Evolutionary conservation across 2,797 vertebrate species (phyloP).

Genomic region (Luscinia luscinia): DNA sequence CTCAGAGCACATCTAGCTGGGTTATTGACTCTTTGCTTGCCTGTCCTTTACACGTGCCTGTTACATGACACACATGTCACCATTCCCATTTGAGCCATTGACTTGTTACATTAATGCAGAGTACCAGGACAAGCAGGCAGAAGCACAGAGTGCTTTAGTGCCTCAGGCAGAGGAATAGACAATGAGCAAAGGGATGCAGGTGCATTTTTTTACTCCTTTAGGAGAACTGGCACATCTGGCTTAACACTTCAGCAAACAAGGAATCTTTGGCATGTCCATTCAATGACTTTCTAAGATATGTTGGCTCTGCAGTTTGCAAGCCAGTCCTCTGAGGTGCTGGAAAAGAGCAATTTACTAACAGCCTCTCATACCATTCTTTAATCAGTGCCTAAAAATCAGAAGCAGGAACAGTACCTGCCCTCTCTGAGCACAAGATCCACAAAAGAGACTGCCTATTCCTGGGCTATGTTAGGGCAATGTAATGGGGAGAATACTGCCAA

Average conservation of each 20-base stretch:
- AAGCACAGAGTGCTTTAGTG: neutral
- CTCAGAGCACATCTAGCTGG: neutral
- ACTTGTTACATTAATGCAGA: neutral
- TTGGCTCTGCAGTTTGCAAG: neutral
- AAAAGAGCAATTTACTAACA: neutral
- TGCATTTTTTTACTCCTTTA: neutral
- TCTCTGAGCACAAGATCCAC: neutral
- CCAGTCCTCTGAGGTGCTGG: neutral
- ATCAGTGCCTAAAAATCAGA: neutral
- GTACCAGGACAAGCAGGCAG: neutral
- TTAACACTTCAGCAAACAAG: neutral
- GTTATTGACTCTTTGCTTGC: conserved; percentile 17
- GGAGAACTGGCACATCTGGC: neutral
- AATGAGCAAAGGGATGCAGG: neutral
- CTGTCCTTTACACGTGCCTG: neutral
- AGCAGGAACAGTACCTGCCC: neutral
- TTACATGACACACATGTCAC: neutral
- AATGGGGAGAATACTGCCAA: neutral
- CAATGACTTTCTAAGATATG: neutral
- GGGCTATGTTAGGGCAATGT: neutral
- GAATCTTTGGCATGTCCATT: neutral
- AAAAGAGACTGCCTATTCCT: neutral
- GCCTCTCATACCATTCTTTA: neutral
- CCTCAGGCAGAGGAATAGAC: neutral
- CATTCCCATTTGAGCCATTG: neutral